phyloP scores from a whole-genome alignment of 2,888 invertebrate species.

The Matsumyia berberina region DNA sequence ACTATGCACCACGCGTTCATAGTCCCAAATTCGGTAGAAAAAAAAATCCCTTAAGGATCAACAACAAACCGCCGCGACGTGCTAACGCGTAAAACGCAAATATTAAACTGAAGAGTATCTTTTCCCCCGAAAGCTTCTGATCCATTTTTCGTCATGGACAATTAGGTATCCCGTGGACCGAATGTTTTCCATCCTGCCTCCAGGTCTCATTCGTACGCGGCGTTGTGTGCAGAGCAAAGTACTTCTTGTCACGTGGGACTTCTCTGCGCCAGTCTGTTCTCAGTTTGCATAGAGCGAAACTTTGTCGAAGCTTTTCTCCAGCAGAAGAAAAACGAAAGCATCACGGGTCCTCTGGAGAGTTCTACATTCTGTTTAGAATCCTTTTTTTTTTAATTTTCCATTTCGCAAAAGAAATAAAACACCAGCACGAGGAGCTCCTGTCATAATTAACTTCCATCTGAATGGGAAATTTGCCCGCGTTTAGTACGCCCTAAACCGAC shows the following conservation, averaged over 20 bases:
- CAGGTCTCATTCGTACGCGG: conserved; percentile 28
- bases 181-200: conserved; percentile 54
- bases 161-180: conserved; percentile 71
- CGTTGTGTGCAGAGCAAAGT: conserved; percentile 12
- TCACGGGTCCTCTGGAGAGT: conserved; percentile 11
- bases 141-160: conserved; percentile 65
- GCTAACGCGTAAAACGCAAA: conserved; percentile 74
- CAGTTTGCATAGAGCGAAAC: conserved; percentile 37
- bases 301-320: conserved; percentile 30
- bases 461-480: conserved; percentile 59
- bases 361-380: conserved; percentile 15
- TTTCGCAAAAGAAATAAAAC: not conserved
- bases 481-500: conserved; percentile 48
- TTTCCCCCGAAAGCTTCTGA: conserved; percentile 68
- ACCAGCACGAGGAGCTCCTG: conserved; percentile 39
- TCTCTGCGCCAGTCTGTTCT: conserved; percentile 72
- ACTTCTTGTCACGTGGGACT: conserved; percentile 48
- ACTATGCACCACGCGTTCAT: not conserved
- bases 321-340: not conserved
- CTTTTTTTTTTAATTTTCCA: conserved; percentile 39
- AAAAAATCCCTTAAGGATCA: conserved; percentile 26
- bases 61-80: conserved; percentile 68
- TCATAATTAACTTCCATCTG: conserved; percentile 69
- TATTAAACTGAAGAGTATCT: conserved; percentile 68
- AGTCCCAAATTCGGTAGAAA: conserved; percentile 12